Conservation (phyloP, 1,140 invertebrate species). For the Trissolcus basalis region DNA sequence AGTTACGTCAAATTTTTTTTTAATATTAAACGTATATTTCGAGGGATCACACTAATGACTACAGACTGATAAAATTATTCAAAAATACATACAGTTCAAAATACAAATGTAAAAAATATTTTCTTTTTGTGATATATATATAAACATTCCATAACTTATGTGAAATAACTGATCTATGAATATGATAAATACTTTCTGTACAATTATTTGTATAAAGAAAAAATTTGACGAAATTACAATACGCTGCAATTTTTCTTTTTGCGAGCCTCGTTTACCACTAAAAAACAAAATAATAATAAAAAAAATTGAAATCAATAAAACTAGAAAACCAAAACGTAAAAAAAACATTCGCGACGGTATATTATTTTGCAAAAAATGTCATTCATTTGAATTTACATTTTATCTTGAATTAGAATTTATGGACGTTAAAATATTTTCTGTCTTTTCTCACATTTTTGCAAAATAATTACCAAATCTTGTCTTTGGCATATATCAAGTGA, state of each 20-base stretch:
- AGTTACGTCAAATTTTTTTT: neutral
- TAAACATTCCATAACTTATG: no score
- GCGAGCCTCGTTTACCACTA: slow-evolving; percentile 19
- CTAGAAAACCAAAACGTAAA: slow-evolving; percentile 13
- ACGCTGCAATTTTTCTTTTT: slow-evolving; percentile 13
- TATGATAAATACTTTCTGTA: no score
- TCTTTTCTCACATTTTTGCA: slow-evolving; percentile 23
- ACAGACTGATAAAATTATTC: neutral
- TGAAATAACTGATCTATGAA: no score
- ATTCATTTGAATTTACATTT: no score
- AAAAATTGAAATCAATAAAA: slow-evolving; percentile 6
- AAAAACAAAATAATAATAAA: slow-evolving; percentile 18
- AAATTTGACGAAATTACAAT: slow-evolving; percentile 15
- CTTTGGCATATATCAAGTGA: slow-evolving; percentile 53
- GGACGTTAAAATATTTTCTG: no score
- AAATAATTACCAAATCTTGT: slow-evolving; percentile 49
- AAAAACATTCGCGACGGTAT: slow-evolving; percentile 5
- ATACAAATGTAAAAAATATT: no score
- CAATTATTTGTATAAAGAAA: neutral
- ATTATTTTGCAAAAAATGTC: slow-evolving; percentile 25
- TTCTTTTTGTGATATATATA: no score
- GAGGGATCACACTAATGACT: neutral
- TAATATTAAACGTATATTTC: neutral
- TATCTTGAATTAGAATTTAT: no score
- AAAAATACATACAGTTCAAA: no score